These are phyloP conservation scores for Acanthurus tractus DNA, from an alignment of 2,797 vertebrate species.

Conservation along the genomic window DNA sequence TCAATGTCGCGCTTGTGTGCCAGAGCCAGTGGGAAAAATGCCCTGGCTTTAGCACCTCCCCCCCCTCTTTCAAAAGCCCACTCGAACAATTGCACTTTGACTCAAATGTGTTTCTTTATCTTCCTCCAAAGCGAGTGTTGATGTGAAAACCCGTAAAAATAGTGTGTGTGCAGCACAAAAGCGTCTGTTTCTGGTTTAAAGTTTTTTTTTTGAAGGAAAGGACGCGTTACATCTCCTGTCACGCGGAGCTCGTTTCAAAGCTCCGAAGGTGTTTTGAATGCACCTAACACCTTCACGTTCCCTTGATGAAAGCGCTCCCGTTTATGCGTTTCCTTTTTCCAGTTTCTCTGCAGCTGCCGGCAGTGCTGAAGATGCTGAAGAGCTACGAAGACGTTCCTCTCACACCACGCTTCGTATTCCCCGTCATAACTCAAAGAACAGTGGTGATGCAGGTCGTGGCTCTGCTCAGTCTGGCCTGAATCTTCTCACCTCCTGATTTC, in stretches of 20 bases:
- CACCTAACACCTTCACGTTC: constrained; percentile 36
- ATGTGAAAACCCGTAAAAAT: constrained; percentile 13
- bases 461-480: constrained; percentile 20
- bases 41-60: constrained; percentile 25
- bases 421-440: constrained; percentile 45
- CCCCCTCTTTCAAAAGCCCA: constrained; percentile 6
- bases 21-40: constrained; percentile 48
- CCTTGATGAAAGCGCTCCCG: constrained; percentile 31
- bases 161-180: background rate
- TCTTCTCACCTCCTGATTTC: constrained; percentile 15
- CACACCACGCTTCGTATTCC: constrained; percentile 37
- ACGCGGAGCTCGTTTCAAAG: constrained; percentile 30
- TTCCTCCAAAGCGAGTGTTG: background rate
- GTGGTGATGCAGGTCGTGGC: constrained; percentile 24
- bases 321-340: constrained; percentile 45
- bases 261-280: constrained; percentile 22
- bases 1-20: constrained; percentile 73
- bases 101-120: background rate
- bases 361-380: constrained; percentile 34
- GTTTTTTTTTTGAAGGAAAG: constrained; percentile 2
- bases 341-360: constrained; percentile 33
- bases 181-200: background rate
- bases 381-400: constrained; percentile 32
- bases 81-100: constrained; percentile 32
- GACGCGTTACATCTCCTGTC: constrained; percentile 3